Percentiles rank a stretch among this genome's conserved stretches.
Evolutionary conservation across 2,797 vertebrate genomes (phyloP).

Genomic region (Glyptemys insculpta): DNA sequence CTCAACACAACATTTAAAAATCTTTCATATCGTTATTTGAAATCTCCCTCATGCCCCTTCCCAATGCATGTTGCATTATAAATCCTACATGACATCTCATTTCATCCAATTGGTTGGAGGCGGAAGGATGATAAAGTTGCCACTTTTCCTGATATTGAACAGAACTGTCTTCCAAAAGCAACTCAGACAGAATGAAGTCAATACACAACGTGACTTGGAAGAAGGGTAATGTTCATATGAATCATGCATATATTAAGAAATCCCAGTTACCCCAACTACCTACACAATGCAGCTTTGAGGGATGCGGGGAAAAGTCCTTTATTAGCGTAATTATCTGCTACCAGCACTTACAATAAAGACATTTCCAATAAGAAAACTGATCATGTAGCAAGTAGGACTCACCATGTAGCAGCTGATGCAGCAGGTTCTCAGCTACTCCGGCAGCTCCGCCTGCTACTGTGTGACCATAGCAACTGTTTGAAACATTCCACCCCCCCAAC

Average conservation of each 20-base stretch:
- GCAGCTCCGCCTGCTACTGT: conserved; percentile 8
- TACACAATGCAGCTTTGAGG: conserved; percentile 43
- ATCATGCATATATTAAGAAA: conserved; percentile 35
- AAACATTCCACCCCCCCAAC: conserved; percentile 12
- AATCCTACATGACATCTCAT: background rate
- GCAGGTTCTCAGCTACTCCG: conserved; percentile 23
- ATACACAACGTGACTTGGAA: background rate
- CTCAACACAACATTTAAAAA: background rate
- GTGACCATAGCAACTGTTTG: conserved; percentile 70
- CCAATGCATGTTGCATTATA: background rate
- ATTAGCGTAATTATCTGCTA: background rate
- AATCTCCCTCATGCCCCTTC: background rate
- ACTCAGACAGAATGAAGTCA: conserved; percentile 28
- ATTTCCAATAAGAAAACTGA: conserved; percentile 24
- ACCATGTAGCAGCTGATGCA: conserved; percentile 53
- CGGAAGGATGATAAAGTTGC: background rate
- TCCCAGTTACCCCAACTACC: background rate
- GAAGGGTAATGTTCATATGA: conserved; percentile 15
- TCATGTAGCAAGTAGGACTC: conserved; percentile 47
- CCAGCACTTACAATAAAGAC: background rate
- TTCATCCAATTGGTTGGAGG: background rate
- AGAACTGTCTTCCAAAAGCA: conserved; percentile 18
- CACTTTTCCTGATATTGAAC: background rate
- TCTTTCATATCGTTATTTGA: background rate
- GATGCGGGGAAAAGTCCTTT: conserved; percentile 20